phyloP scores from a whole-genome alignment of 2,888 invertebrate species.

The Muscina levida region DNA sequence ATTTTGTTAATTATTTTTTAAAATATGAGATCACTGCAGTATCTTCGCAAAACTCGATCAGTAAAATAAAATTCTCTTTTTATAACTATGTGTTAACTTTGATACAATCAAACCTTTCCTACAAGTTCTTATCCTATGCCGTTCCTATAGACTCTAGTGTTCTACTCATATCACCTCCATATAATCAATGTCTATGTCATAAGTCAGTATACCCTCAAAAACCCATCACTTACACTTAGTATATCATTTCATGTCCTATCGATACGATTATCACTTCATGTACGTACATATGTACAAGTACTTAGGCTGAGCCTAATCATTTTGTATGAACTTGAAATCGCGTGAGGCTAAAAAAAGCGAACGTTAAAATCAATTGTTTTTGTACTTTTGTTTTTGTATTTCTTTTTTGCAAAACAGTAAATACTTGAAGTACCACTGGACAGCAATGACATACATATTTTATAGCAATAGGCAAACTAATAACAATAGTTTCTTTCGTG shows the following conservation, averaged over 20 bases:
- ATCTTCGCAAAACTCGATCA: too few species aligned
- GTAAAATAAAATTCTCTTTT: too few species aligned
- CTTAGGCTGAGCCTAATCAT: constrained; percentile 12
- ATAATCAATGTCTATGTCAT: constrained; percentile 15
- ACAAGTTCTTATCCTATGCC: not conserved
- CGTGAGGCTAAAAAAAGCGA: not conserved
- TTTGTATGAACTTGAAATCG: constrained; percentile 21
- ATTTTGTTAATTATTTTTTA: not conserved
- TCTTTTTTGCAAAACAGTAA: not conserved
- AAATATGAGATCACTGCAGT: too few species aligned
- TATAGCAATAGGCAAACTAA: too few species aligned
- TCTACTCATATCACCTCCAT: not conserved
- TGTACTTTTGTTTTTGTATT: not conserved
- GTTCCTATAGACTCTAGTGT: not conserved
- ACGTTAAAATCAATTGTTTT: not conserved
- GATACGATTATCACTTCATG: constrained; percentile 17
- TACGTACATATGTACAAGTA: not conserved
- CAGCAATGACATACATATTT: not conserved
- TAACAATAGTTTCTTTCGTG: too few species aligned
- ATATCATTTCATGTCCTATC: not conserved
- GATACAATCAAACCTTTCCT: too few species aligned
- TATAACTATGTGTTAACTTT: too few species aligned
- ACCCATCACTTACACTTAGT: not conserved
- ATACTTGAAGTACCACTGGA: not conserved
- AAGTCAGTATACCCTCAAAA: constrained; percentile 5